phyloP scores from a whole-genome alignment of 2,888 invertebrate species.

The Gari tellinella region DNA sequence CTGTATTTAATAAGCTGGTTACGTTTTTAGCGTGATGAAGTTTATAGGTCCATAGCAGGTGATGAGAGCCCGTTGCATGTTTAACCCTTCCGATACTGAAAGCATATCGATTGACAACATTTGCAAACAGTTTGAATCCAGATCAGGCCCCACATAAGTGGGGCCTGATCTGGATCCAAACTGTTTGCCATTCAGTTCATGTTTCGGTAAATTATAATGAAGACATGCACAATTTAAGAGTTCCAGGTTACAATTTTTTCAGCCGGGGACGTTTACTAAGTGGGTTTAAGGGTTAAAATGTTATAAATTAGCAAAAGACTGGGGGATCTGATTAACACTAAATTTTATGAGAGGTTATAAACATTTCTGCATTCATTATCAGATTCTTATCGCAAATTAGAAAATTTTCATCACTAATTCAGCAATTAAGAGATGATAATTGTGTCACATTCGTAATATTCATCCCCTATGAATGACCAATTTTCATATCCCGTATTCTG shows the following conservation, averaged over 20 bases:
- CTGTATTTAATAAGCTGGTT: too few relatives aligned
- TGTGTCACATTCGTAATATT: slow-evolving; percentile 25
- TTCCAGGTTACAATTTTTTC: too few relatives aligned
- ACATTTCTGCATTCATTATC: slow-evolving; percentile 29
- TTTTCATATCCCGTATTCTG: slow-evolving; percentile 24
- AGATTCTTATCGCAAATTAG: slow-evolving; percentile 61
- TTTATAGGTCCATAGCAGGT: slow-evolving; percentile 16
- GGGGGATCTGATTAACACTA: slow-evolving; percentile 55
- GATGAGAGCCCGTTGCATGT: slow-evolving; percentile 14
- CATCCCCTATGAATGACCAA: slow-evolving; percentile 28
- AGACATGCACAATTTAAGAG: too few relatives aligned
- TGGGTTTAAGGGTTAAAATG: slow-evolving; percentile 36
- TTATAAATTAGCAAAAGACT: slow-evolving; percentile 45
- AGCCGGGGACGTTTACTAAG: too few relatives aligned
- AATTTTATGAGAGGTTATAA: slow-evolving; percentile 51
- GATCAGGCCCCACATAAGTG: too few relatives aligned
- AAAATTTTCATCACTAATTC: slow-evolving; percentile 60
- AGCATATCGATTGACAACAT: too few relatives aligned
- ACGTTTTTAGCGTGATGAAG: too few relatives aligned
- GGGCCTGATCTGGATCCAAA: too few relatives aligned
- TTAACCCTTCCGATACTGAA: too few relatives aligned
- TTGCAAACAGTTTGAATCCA: too few relatives aligned
- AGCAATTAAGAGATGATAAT: slow-evolving; percentile 45
- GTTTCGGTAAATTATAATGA: too few relatives aligned
- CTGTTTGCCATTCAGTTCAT: too few relatives aligned